These are phyloP conservation scores for Thamnaconus septentrionalis DNA, from an alignment of 2,113 vertebrate genomes.

Conservation along the genomic window DNA sequence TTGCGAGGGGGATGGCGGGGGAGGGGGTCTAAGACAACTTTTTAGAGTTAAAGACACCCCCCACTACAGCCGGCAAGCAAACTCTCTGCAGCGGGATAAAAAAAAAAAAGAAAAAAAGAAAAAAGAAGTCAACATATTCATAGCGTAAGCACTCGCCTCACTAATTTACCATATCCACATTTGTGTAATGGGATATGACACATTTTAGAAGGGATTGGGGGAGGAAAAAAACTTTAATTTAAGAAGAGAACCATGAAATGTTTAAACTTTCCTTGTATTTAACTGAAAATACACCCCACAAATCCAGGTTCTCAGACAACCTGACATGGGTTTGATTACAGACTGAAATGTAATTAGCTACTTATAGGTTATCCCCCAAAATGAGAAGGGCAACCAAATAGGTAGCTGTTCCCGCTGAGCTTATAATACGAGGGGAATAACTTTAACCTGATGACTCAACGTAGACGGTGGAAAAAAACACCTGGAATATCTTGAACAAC, in stretches of 20 bases:
- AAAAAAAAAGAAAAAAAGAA: not conserved
- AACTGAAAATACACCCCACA: constrained; percentile 66
- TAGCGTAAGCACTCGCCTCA: constrained; percentile 59
- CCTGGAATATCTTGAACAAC: too few species aligned
- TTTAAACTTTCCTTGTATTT: constrained; percentile 72
- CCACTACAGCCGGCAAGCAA: constrained; percentile 57
- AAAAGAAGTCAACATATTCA: constrained; percentile 61
- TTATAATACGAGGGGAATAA: constrained; percentile 7
- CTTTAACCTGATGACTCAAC: constrained; percentile 25
- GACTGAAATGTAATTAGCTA: constrained; percentile 75
- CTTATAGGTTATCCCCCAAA: constrained; percentile 61
- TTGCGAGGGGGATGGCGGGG: constrained; percentile 84
- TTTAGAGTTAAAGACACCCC: constrained; percentile 71
- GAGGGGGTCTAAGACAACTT: constrained; percentile 89
- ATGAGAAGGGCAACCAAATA: constrained; percentile 16
- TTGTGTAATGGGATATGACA: constrained; percentile 80
- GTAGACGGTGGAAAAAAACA: too few species aligned
- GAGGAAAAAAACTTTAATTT: constrained; percentile 68
- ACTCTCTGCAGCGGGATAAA: constrained; percentile 57
- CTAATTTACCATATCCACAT: constrained; percentile 80
- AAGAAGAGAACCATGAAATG: constrained; percentile 76
- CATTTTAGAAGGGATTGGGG: constrained; percentile 68
- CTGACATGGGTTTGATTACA: constrained; percentile 75
- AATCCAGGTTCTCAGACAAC: constrained; percentile 70
- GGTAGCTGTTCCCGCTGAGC: constrained; percentile 9